phyloP scores from a whole-genome alignment of 1,140 invertebrate species.

The Drosophila kanapiae region DNA sequence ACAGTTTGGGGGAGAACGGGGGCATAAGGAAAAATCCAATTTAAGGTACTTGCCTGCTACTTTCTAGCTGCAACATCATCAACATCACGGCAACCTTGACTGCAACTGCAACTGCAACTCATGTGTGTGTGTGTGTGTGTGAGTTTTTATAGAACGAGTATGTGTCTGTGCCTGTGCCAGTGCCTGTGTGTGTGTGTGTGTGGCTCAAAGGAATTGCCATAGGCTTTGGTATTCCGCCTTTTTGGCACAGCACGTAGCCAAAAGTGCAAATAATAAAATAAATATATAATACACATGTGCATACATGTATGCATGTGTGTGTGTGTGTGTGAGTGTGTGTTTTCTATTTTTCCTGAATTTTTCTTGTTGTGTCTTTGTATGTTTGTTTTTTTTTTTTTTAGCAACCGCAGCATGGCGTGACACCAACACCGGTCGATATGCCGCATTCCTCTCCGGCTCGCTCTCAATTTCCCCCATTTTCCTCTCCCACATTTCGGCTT shows the following conservation, averaged over 20 bases:
- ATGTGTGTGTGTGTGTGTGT: constrained; percentile 4
- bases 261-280: constrained; percentile 79
- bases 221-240: constrained; percentile 50
- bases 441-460: constrained; percentile 65
- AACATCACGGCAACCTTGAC: constrained; percentile 37
- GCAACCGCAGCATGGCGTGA: constrained; percentile 61
- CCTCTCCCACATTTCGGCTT: constrained; percentile 25
- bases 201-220: constrained; percentile 43
- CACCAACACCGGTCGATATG: constrained; percentile 71
- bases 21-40: constrained; percentile 45
- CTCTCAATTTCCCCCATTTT: constrained; percentile 34
- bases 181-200: constrained; percentile 5
- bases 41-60: constrained; percentile 48
- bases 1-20: neutral
- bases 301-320: constrained; percentile 22
- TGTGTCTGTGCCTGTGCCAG: neutral
- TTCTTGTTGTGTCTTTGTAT: constrained; percentile 7
- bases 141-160: constrained; percentile 24
- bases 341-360: constrained; percentile 11
- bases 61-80: constrained; percentile 49
- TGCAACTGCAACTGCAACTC: constrained; percentile 48
- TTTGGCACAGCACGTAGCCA: constrained; percentile 67
- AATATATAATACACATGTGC: constrained; percentile 54
- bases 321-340: constrained; percentile 2
- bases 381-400: constrained; percentile 28